phyloP scores from a whole-genome alignment of 2,797 vertebrate species.

The Neoniphon sammara region DNA sequence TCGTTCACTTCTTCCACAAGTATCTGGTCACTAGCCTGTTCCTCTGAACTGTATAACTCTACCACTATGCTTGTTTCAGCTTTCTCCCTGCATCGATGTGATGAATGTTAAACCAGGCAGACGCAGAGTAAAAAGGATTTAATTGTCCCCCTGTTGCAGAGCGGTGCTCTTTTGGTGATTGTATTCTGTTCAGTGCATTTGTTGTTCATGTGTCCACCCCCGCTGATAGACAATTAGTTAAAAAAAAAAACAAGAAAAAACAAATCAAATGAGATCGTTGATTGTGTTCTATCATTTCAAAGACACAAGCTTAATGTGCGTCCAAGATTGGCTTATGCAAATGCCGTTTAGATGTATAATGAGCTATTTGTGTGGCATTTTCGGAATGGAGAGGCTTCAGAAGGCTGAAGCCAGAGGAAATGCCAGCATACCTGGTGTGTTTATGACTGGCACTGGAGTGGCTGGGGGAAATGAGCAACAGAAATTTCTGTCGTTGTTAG shows the following conservation, averaged over 20 bases:
- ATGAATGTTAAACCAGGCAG: not conserved
- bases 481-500: not conserved
- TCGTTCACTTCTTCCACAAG: too few species aligned
- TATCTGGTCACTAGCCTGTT: not conserved
- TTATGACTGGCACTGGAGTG: slow-evolving; percentile 18
- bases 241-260: too few species aligned
- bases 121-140: not conserved
- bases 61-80: not conserved
- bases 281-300: too few species aligned
- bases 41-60: not conserved
- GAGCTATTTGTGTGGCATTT: not conserved
- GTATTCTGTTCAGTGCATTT: not conserved
- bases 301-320: too few species aligned
- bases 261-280: too few species aligned
- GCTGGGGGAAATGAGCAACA: not conserved
- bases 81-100: not conserved
- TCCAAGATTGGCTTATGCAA: too few species aligned
- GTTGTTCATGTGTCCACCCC: not conserved
- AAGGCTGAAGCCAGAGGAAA: not conserved
- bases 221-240: too few species aligned
- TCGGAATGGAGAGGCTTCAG: not conserved
- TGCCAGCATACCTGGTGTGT: not conserved
- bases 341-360: too few species aligned
- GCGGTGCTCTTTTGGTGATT: not conserved
- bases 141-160: not conserved